Evolutionary conservation across 1,140 invertebrate genomes (phyloP), one percentile per base, ranked within the genome.

Genomic region (Cyrtorhinus lividipennis): DNA sequence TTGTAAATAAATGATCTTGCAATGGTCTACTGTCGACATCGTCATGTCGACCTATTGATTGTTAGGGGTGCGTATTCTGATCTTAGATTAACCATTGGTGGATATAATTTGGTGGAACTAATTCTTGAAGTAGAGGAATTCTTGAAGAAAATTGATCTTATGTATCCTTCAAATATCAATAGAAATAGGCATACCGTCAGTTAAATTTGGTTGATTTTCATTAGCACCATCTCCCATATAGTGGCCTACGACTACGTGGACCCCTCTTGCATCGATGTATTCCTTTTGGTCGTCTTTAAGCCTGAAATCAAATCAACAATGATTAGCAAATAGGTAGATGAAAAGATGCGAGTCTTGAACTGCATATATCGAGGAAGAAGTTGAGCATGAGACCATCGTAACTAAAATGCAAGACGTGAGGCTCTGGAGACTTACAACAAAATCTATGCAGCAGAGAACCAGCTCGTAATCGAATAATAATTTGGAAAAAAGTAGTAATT

Each of bases 171-270:
- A n/a, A n/a, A n/a, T n/a, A n/a, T n/a, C n/a, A n/a, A n/a, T n/a
- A n/a, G n/a, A n/a, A n/a, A n/a, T n/a, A n/a, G n/a, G n/a, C n/a
- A n/a, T 38, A 87, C 85, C 85, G 73, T 85, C 77, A 44, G 84
- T 84, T 56, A 87, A 75, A 70, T 87, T 87, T 1, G 80, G 80
- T 65, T 75, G 75, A 20, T 77, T 68, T 61, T 78, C 74, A 66
- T 77, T 79, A 66, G 77, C 72, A 64, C 76, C 75, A 65, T 83
- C 84, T 12, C 88, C 88, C 67, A 90, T 79, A 73, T 90, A 92
- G 74, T 89, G 86, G 1, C 88, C 89, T 23, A 92, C 85, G 24
- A 92, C 82, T 2, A 91, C 86, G 67, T 82, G 80, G 71, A 88
- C 80, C 26, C 87, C 87, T 70, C 77, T 79, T 57, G 79, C 79